Evolutionary conservation across 2,113 vertebrate genomes (phyloP).

Genomic region (Lampris incognitus): DNA sequence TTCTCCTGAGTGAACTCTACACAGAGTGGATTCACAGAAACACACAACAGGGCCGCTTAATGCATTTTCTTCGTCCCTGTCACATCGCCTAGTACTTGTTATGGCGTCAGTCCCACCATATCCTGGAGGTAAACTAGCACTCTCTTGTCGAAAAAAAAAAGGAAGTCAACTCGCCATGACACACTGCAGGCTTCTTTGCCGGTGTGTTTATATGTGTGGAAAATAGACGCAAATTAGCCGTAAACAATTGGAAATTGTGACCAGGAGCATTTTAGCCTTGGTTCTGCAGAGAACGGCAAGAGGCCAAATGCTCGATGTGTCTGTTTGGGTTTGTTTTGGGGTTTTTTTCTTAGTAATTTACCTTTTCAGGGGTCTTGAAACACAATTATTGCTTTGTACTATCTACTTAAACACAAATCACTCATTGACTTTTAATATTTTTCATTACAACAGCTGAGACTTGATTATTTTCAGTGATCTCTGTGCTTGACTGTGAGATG

Average conservation of each 20-base stretch:
- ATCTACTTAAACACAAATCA: conserved; percentile 35
- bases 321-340: not conserved
- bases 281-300: conserved; percentile 12
- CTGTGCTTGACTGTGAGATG: conserved; percentile 6
- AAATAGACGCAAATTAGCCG: conserved; percentile 62
- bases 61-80: conserved; percentile 68
- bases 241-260: conserved; percentile 64
- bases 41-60: conserved; percentile 75
- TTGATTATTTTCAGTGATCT: conserved; percentile 22
- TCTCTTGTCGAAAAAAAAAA: not conserved
- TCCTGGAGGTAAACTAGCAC: conserved; percentile 55
- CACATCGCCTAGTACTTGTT: conserved; percentile 57
- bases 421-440: conserved; percentile 23
- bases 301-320: not conserved
- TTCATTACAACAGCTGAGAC: conserved; percentile 9
- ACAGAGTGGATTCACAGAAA: conserved; percentile 72
- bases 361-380: conserved; percentile 36
- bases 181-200: not conserved
- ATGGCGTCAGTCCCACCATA: conserved; percentile 41
- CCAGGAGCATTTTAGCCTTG: conserved; percentile 22
- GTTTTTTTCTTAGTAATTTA: conserved; percentile 21
- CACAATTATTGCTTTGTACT: conserved; percentile 56
- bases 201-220: conserved; percentile 59
- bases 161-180: not conserved
- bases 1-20: conserved; percentile 81